These are phyloP conservation scores for Patella vulgata DNA, from an alignment of 1,140 invertebrate genomes.

Conservation along the genomic window DNA sequence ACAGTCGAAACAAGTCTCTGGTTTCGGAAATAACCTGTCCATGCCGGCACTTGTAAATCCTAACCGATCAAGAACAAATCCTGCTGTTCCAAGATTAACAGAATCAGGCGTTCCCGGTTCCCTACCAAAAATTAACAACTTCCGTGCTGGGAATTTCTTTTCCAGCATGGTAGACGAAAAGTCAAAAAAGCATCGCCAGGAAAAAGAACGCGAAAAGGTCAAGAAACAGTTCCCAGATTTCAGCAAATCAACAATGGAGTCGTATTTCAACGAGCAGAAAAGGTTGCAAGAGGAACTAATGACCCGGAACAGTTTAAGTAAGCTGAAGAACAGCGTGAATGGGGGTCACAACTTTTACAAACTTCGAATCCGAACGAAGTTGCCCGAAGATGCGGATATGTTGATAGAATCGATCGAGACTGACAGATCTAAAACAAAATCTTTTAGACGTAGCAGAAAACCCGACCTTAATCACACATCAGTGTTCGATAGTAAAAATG, in stretches of 20 bases:
- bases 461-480: no score
- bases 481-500: no score
- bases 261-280: constrained; percentile 33
- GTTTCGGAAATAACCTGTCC: background rate
- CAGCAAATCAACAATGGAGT: constrained; percentile 30
- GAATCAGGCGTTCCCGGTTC: constrained; percentile 13
- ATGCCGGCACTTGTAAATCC: constrained; percentile 1
- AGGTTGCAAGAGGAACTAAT: constrained; percentile 33
- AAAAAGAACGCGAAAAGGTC: background rate
- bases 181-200: background rate
- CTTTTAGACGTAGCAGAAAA: no score
- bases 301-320: constrained; percentile 32
- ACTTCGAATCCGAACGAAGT: constrained; percentile 20
- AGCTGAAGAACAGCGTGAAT: constrained; percentile 19
- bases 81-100: constrained; percentile 10
- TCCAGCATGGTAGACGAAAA: background rate
- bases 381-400: constrained; percentile 6
- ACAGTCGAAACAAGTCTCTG: background rate
- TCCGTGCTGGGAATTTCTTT: background rate
- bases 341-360: constrained; percentile 29
- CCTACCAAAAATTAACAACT: background rate
- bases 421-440: constrained; percentile 3
- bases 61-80: background rate
- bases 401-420: constrained; percentile 12
- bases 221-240: constrained; percentile 29